Evolutionary conservation across 2,888 invertebrate genomes (phyloP).

Genomic region (Resseliella maxima): DNA sequence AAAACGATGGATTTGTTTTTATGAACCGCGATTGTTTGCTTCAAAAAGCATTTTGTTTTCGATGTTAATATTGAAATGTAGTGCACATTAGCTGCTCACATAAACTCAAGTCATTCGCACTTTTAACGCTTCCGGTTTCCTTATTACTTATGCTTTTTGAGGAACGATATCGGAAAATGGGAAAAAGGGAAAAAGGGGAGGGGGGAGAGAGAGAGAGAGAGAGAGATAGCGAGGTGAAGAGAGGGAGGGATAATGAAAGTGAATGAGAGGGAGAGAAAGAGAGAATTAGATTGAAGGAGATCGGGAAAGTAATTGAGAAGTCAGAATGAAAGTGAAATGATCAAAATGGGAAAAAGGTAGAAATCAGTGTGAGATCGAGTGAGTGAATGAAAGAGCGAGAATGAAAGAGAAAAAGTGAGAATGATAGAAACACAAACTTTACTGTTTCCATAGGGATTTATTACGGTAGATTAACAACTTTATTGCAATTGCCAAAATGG

Average conservation of each 20-base stretch:
- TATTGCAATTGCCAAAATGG: background rate
- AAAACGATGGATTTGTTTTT: too few species aligned
- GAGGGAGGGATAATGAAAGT: too few species aligned
- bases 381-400: too few species aligned
- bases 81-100: background rate
- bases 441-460: constrained; percentile 9
- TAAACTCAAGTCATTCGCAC: background rate
- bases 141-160: background rate
- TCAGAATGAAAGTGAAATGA: too few species aligned
- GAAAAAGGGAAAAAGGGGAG: background rate
- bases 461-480: constrained; percentile 16
- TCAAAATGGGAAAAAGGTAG: too few species aligned
- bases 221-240: too few species aligned
- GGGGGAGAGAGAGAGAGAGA: too few species aligned
- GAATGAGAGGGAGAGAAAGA: too few species aligned
- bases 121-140: background rate
- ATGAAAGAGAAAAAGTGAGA: too few species aligned
- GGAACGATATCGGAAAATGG: background rate
- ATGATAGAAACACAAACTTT: background rate
- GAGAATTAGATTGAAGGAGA: too few species aligned
- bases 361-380: too few species aligned
- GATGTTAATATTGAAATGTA: background rate
- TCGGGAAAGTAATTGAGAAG: background rate
- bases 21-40: background rate
- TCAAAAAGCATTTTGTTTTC: too few species aligned